phyloP scores from a whole-genome alignment of 92 coral and sea anemone species.

The Phymanthus crucifer region DNA sequence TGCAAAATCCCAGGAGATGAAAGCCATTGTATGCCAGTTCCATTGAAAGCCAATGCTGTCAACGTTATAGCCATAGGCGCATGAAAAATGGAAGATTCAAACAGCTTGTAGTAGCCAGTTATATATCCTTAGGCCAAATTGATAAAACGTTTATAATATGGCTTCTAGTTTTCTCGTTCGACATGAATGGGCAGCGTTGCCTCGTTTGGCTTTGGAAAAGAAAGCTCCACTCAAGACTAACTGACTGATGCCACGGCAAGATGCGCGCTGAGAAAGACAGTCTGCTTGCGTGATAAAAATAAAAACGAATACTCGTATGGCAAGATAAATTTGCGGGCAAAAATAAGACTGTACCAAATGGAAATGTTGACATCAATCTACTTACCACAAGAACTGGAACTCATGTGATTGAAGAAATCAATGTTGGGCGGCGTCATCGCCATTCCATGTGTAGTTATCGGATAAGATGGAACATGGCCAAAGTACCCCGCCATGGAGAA shows the following conservation, averaged over 20 bases:
- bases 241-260: no score
- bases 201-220: no score
- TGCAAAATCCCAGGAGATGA: no score
- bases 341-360: not conserved
- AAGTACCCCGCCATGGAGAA: conserved; percentile 83
- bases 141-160: no score
- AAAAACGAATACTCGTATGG: no score
- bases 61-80: not conserved
- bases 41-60: not conserved
- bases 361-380: not conserved
- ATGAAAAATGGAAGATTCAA: not conserved
- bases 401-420: conserved; percentile 87
- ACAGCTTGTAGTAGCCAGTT: not conserved
- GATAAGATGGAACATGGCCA: conserved; percentile 80
- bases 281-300: no score
- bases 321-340: not conserved
- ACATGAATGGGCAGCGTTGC: no score
- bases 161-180: no score
- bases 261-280: no score
- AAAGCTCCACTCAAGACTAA: no score
- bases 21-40: not conserved
- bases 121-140: not conserved
- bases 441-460: conserved; percentile 64
- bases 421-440: conserved; percentile 76
- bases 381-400: conserved; percentile 84